Evolutionary conservation across 92 coral and sea anemone genomes (phyloP).

Genomic region (Zoanthus solanderi): DNA sequence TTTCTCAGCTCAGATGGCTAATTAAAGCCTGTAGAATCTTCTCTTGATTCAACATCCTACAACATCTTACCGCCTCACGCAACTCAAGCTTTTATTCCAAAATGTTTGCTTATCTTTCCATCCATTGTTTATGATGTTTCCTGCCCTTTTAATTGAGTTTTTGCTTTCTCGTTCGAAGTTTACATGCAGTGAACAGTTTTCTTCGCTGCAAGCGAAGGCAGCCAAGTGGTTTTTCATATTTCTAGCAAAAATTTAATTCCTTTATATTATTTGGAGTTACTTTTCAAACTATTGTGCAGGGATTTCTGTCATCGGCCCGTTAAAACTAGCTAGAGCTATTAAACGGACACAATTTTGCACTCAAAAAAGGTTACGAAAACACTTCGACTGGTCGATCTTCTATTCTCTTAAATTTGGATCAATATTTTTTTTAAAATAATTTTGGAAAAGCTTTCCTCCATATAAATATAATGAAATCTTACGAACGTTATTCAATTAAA

Average conservation of each 20-base stretch:
- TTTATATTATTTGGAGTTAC: background rate
- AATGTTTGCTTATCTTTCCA: slow-evolving; percentile 49
- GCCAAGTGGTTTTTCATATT: background rate
- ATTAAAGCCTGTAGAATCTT: slow-evolving; percentile 22
- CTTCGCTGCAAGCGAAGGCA: background rate
- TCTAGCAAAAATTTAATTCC: background rate
- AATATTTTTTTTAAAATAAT: background rate
- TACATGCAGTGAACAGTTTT: background rate
- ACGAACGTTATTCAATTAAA: slow-evolving; percentile 24
- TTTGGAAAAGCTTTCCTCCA: background rate
- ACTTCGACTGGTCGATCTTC: background rate
- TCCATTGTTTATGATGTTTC: slow-evolving; percentile 38
- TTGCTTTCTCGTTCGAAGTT: slow-evolving; percentile 3
- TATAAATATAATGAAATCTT: background rate
- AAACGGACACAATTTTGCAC: background rate
- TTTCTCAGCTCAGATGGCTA: slow-evolving; percentile 10
- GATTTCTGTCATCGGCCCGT: slow-evolving; percentile 37
- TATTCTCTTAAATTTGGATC: background rate
- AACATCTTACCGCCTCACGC: slow-evolving; percentile 40
- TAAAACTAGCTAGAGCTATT: slow-evolving; percentile 15
- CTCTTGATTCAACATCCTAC: slow-evolving; percentile 39
- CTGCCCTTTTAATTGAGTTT: slow-evolving; percentile 50
- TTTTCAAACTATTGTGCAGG: slow-evolving; percentile 14
- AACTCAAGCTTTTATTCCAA: slow-evolving; percentile 27
- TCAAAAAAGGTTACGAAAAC: slow-evolving; percentile 4